Base-by-base conservation (phyloP, 64 coral and sea anemone genomes). In the Actinia tenebrosa region DNA sequence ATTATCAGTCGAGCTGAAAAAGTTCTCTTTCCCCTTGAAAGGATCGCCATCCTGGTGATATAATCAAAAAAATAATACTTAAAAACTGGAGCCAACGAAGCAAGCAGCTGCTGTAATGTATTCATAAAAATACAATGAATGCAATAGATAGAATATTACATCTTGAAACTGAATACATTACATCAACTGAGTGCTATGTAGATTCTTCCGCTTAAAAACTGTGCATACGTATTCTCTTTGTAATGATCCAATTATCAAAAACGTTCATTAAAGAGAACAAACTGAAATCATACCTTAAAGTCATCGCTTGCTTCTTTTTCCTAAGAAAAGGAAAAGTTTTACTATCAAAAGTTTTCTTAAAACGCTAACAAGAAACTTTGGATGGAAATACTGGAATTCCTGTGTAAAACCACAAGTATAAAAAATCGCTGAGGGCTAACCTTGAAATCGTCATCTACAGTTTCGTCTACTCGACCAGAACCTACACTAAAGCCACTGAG, bases 361-460 rank as follows among this genome's bases (percentile, higher is more conserved):
- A 23, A 66, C 1, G 5, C 7, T 4, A 66, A 66, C 63, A 66
- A 20, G 63, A 25, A 23, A 23, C 19, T 25, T 4, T 20, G 22
- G 18, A 66, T 7, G 15, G n/a, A 25, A 66, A n/a, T n/a, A 66
- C 25, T 75, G 27, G 69, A 2, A 30, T 43, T 30, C 1, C 69
- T 37, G 69, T 13, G 69, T 42, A 11, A 66, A 66, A 66, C 63
- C 63, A 66, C 63, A 23, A 1, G 18, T 22, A 30, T 13, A 15
- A 75, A 42, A 26, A 75, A 30, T 71, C 7, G 22, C 44, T 7
- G 22, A 58, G 55, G 59, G 84, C 71, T 64, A 79, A 99, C 97
- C 91, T 99, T 99, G 92, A 99, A 99, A 89, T 99, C 97, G 77
- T 99, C 97, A 86, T 99, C 97, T 82, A 99, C 97, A 50, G 93